Evolutionary conservation across 2,888 invertebrate species (phyloP), one percentile per base, ranked within the genome.

Genomic region (Eumerus sabulonum): DNA sequence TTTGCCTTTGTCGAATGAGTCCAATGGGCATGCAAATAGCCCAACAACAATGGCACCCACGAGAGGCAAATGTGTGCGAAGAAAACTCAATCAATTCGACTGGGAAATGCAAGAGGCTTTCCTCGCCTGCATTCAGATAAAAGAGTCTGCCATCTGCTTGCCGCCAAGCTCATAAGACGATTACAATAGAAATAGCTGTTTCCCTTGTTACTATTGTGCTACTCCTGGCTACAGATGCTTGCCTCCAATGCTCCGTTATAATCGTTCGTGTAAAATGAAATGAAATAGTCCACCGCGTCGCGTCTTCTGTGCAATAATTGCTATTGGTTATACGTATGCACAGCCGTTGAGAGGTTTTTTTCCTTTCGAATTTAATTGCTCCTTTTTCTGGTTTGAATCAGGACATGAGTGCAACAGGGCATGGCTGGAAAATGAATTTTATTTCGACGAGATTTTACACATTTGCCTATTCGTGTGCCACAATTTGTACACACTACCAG

Each of bases 391-490:
- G n/a, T n/a, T n/a, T n/a, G n/a, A n/a, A n/a, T 27, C 27, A 27
- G 42, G 38, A 44, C 36, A n/a, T n/a, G n/a, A 19, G 38, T n/a
- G 35, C n/a, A 13, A 42, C 36, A 56, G 27, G n/a, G 35, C 5
- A 0, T 42, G 17, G 36, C 7, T 11, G 18, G 19, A 9, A 16
- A 12, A n/a, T 79, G 64, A 74, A 79, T 74, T 74, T 79, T 68
- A 79, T 74, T 79, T 59, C 63, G 67, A 70, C 60, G 63, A 70
- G 74, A 60, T 74, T 79, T 79, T 68, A 12, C 63, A 59, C 66
- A 72, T 67, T 77, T 68, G 63, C 60, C 35, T 42, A 42, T 54
- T 40, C 38, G n/a, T n/a, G n/a, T 27, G 3, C 27, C 7, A 4
- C 27, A 27, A 7, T 27, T 2, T 4, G 27, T 7, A 27, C 7